These are phyloP conservation scores for Plebejus argus DNA, from an alignment of 2,888 invertebrate species.

Conservation along the genomic window DNA sequence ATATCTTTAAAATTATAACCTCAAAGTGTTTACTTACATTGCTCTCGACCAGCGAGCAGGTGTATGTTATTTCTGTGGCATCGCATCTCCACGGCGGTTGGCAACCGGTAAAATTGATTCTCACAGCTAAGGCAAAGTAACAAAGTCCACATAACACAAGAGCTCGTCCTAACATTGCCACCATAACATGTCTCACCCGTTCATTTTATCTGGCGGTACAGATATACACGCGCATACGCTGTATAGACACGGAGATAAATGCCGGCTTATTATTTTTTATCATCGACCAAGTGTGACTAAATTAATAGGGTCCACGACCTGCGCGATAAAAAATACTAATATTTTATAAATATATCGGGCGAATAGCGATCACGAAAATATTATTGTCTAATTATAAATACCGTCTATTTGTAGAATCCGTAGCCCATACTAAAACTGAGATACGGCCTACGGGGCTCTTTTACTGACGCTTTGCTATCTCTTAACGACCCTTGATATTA, in stretches of 20 bases:
- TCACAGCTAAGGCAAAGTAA: conserved; percentile 51
- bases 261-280: conserved; percentile 50
- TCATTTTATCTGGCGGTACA: conserved; percentile 42
- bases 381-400: background rate
- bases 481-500: too few relatives aligned
- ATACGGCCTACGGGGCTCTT: too few relatives aligned
- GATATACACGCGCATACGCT: conserved; percentile 48
- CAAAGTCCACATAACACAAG: conserved; percentile 46
- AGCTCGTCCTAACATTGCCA: conserved; percentile 49
- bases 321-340: conserved; percentile 2
- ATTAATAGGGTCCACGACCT: conserved; percentile 43
- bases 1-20: conserved; percentile 1
- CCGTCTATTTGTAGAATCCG: background rate
- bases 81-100: conserved; percentile 71
- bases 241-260: conserved; percentile 39
- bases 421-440: too few relatives aligned
- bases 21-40: conserved; percentile 58
- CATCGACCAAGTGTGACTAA: conserved; percentile 43
- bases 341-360: conserved; percentile 9
- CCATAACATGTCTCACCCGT: conserved; percentile 47
- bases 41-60: conserved; percentile 54
- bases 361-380: conserved; percentile 13
- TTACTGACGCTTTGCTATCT: too few relatives aligned
- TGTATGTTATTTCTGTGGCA: conserved; percentile 62
- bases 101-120: conserved; percentile 70